phyloP scores from a whole-genome alignment of 2,888 invertebrate species.

The Coenonympha glycerion region DNA sequence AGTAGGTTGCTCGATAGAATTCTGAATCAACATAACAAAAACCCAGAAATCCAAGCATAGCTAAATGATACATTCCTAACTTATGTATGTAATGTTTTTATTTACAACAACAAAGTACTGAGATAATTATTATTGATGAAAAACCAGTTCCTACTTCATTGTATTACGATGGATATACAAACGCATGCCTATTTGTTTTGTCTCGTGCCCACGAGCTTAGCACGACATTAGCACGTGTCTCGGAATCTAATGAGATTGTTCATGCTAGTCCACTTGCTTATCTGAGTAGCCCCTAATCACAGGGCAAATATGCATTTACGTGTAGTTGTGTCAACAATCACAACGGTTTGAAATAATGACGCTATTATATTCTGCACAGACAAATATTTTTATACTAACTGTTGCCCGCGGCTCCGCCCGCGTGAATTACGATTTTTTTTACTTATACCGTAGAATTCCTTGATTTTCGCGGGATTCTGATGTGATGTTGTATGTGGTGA shows the following conservation, averaged over 20 bases:
- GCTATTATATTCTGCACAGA: too few relatives aligned
- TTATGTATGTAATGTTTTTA: not conserved
- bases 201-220: conserved; percentile 4
- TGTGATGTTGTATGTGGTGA: too few relatives aligned
- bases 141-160: not conserved
- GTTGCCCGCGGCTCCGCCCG: too few relatives aligned
- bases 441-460: too few relatives aligned
- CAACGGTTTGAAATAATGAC: not conserved
- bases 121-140: not conserved
- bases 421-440: too few relatives aligned
- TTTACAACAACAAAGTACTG: not conserved
- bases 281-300: conserved; percentile 25
- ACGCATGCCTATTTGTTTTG: conserved; percentile 4
- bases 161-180: too few relatives aligned
- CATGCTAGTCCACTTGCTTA: conserved; percentile 17
- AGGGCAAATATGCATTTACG: conserved; percentile 26
- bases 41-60: too few relatives aligned
- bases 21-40: too few relatives aligned
- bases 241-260: conserved; percentile 14
- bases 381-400: too few relatives aligned
- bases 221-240: conserved; percentile 19
- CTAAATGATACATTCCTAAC: too few relatives aligned
- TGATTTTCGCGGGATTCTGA: too few relatives aligned
- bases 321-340: conserved; percentile 15
- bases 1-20: too few relatives aligned